A percentile compares a stretch with the other conserved stretches of the same genome.
Conservation (phyloP, 2,113 vertebrate species). For the Calyptomena viridis region DNA sequence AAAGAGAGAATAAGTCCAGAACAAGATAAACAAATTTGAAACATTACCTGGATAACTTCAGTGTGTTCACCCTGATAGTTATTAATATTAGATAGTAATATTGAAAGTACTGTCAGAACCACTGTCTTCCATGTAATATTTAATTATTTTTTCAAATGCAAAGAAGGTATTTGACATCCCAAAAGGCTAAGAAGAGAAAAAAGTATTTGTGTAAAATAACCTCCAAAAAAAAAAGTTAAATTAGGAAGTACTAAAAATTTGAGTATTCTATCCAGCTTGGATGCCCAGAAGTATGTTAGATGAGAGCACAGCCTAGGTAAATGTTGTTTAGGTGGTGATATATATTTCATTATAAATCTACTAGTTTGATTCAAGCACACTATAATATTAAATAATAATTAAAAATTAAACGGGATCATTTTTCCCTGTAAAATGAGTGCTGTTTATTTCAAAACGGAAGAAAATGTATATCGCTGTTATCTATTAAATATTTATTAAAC, state of each 20-base stretch:
- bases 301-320: background rate
- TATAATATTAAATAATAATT: background rate
- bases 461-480: background rate
- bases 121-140: background rate
- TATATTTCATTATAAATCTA: background rate
- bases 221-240: background rate
- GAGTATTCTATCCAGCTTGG: background rate
- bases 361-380: background rate
- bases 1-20: background rate
- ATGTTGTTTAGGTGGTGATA: background rate
- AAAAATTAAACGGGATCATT: background rate
- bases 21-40: background rate
- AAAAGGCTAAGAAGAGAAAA: background rate
- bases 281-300: background rate
- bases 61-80: background rate
- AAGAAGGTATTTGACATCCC: background rate
- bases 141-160: background rate
- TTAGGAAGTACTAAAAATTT: background rate
- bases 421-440: background rate
- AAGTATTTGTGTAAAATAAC: background rate
- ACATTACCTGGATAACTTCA: background rate
- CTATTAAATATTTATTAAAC: background rate
- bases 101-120: background rate
- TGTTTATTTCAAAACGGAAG: background rate
- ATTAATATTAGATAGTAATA: background rate